These are phyloP conservation scores for Aythya baeri DNA, from an alignment of 2,113 vertebrate species.

Conservation along the genomic window DNA sequence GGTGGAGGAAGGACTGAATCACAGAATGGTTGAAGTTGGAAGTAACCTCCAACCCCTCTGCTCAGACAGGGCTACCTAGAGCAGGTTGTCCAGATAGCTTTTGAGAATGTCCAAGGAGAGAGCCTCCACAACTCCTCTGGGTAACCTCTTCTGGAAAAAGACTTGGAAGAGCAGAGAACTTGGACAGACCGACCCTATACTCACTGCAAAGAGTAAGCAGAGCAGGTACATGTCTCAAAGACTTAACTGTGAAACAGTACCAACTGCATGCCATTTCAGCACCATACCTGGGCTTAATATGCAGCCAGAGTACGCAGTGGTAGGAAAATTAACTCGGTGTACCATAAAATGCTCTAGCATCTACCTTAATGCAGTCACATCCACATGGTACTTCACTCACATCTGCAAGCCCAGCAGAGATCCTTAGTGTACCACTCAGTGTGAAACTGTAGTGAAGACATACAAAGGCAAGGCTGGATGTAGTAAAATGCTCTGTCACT, in stretches of 20 bases:
- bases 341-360: not conserved
- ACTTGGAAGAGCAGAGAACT: not conserved
- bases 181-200: fast-evolving
- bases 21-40: too few species aligned
- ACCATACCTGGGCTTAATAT: not conserved
- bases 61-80: too few species aligned
- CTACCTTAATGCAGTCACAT: not conserved
- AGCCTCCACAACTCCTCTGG: too few species aligned
- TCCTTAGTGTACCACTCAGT: not conserved
- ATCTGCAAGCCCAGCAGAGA: not conserved
- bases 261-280: not conserved
- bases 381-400: not conserved
- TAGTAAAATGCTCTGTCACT: not conserved
- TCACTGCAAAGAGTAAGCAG: not conserved
- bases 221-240: not conserved
- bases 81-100: too few species aligned
- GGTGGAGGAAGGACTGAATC: not conserved
- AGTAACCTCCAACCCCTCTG: too few species aligned
- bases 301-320: not conserved
- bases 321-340: not conserved
- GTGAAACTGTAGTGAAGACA: not conserved
- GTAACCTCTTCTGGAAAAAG: not conserved
- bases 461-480: not conserved
- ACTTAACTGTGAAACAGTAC: not conserved
- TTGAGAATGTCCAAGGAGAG: too few species aligned